Base-by-base conservation (phyloP, 1,140 invertebrate genomes). In the Eupristina koningsbergeri region DNA sequence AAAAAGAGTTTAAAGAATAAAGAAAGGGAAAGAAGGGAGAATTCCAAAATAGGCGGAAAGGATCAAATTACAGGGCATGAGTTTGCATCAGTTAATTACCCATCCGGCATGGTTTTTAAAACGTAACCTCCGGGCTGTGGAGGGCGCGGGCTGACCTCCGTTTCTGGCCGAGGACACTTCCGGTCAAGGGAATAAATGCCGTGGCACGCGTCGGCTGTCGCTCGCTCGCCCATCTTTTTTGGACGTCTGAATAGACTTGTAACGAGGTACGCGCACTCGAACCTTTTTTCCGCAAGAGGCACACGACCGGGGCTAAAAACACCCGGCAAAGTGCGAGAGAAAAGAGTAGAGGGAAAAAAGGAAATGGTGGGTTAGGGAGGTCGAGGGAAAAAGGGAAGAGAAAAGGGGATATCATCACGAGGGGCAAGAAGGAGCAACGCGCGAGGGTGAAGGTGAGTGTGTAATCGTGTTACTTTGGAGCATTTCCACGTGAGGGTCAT, bases 401-500 rank as follows among this genome's bases (percentile, higher is more conserved):
- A 85, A 61, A 77, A 86, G 84, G 85, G 86, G 77, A 80, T 83
- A 84, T 87, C 85, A 86, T 80, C 86, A 84, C 86, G 85, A 71
- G 88, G 86, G 84, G 64, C 81, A 88, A 80, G 75, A 86, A 89
- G 86, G 79, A 85, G 47, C 58, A 79, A 86, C 86, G 82, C 76
- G 76, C 83, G 85, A 85, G 86, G 86, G 87, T 86, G 87, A 87
- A 80, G 88, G 84, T 86, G 87, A 90, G 90, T 91, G 90, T 91
- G 89, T 92, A 92, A 92, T 92, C 91, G 89, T 90, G 91, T 92
- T 92, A 92, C 91, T 92, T 91, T 90, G 91, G 91, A 90, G 89
- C 90, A 89, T 88, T 92, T 92, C 92, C 88, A 90, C 88, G 89
- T 87, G 88, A 85, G 87, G 86, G 87, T 87, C 87, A 88, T 83